These are phyloP conservation scores for Syrphus vitripennis DNA, from an alignment of 2,888 invertebrate genomes.

Conservation along the genomic window DNA sequence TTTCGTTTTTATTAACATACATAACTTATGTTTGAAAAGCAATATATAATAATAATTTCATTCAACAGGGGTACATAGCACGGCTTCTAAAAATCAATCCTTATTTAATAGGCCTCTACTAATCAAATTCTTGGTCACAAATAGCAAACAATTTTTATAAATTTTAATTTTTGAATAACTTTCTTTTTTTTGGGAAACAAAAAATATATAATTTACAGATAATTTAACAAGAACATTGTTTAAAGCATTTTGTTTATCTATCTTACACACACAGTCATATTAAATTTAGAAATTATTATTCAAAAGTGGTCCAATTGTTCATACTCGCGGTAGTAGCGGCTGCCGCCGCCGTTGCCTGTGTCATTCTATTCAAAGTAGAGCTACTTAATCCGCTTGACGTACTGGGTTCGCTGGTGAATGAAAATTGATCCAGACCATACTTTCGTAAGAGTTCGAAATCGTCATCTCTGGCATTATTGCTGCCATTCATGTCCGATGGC, in stretches of 20 bases:
- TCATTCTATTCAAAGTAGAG: slow-evolving; percentile 48
- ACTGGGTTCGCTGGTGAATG: slow-evolving; percentile 74
- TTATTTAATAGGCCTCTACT: slow-evolving; percentile 22
- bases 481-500: slow-evolving; percentile 67
- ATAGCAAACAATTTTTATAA: slow-evolving; percentile 38
- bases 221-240: slow-evolving; percentile 49
- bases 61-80: slow-evolving; percentile 26
- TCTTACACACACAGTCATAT: slow-evolving; percentile 33
- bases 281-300: slow-evolving; percentile 73
- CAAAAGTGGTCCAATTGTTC: slow-evolving; percentile 80
- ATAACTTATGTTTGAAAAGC: slow-evolving; percentile 36
- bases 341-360: slow-evolving; percentile 57
- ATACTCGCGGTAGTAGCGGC: slow-evolving; percentile 74
- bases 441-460: slow-evolving; percentile 80
- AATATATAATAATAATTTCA: slow-evolving; percentile 25
- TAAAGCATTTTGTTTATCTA: slow-evolving; percentile 58
- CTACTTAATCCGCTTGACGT: slow-evolving; percentile 60
- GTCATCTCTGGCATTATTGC: slow-evolving; percentile 76
- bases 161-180: slow-evolving; percentile 12
- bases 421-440: slow-evolving; percentile 81
- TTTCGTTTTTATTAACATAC: slow-evolving; percentile 9
- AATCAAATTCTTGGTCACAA: slow-evolving; percentile 16
- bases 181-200: slow-evolving; percentile 44
- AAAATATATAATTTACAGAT: slow-evolving; percentile 52
- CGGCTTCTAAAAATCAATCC: slow-evolving; percentile 6